Base-by-base conservation (phyloP, 37 sponge, comb jelly and placozoan genomes). In the Spongia lamella region DNA sequence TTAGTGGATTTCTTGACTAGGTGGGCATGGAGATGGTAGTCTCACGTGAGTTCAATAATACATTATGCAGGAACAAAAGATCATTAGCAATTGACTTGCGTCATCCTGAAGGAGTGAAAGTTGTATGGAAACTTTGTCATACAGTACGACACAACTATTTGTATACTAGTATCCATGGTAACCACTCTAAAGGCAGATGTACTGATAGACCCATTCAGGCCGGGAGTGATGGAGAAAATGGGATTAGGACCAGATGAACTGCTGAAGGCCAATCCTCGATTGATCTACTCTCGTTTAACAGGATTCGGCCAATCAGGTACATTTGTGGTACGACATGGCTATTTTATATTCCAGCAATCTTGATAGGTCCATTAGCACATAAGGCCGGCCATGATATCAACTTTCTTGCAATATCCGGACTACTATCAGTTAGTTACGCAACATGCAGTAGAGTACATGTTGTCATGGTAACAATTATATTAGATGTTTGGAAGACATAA, bases 361-460 rank as follows among this genome's bases (percentile, higher is more conserved):
- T 9, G 9, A 13, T 43, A 84, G 92, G 98, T 0, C 70, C 83
- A 0, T 70, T 91, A 13, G 20, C 87, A 17, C 76, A 80, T 3
- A 83, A 70, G 40, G 99, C 99, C 25, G 99, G 99, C 7, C 99
- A 98, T 68, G 99, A 98, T 53, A 87, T 98, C 39, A 98, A 98
- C 83, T 98, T 95, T 39, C 62, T 98, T 2, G 92, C 96, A 22
- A 90, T 90, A 54, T 86, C 93, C 34, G 99, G 99, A 53, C 60
- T 96, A 14, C 80, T 96, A 9, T 96, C 96, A 16, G 90, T 94
- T 60, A 93, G 93, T 70, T 14, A n/a, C n/a, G n/a, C n/a, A 50
- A n/a, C n/a, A n/a, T n/a, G n/a, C n/a, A n/a, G n/a, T n/a, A n/a
- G n/a, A n/a, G n/a, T n/a, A n/a, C n/a, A n/a, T n/a, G n/a, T n/a